These are phyloP conservation scores for Glossophaga mutica DNA, from an alignment of 2,797 vertebrate species.

Conservation along the genomic window DNA sequence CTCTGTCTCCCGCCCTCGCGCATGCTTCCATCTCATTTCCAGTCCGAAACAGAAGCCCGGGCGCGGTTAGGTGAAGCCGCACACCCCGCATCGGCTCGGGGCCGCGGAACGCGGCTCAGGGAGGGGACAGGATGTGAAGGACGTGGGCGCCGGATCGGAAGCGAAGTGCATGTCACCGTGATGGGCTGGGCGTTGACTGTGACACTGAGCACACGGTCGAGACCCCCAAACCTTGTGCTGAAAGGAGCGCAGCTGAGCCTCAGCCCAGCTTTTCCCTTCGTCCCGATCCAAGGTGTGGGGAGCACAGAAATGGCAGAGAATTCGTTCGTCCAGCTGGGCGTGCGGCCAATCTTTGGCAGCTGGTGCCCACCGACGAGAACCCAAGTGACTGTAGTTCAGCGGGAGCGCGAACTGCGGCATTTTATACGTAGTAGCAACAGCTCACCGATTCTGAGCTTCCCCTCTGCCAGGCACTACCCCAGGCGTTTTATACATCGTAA, in stretches of 20 bases:
- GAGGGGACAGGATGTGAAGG: neutral
- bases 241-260: neutral
- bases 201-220: neutral
- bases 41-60: neutral
- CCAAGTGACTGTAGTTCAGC: neutral
- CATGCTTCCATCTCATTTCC: neutral
- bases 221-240: neutral
- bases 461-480: neutral
- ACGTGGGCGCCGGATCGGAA: neutral
- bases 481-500: neutral
- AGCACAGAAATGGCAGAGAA: neutral
- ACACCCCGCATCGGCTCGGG: neutral
- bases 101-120: neutral
- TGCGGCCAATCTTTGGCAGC: neutral
- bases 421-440: too few relatives aligned
- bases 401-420: neutral
- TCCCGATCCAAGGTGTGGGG: neutral
- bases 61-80: neutral
- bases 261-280: neutral
- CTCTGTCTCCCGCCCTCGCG: neutral
- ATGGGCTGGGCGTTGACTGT: neutral
- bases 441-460: neutral
- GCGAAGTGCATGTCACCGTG: accelerated
- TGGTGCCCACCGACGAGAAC: neutral
- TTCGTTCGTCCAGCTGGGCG: neutral